phyloP scores from a whole-genome alignment of 2,797 vertebrate genomes.

The Lates japonicus region DNA sequence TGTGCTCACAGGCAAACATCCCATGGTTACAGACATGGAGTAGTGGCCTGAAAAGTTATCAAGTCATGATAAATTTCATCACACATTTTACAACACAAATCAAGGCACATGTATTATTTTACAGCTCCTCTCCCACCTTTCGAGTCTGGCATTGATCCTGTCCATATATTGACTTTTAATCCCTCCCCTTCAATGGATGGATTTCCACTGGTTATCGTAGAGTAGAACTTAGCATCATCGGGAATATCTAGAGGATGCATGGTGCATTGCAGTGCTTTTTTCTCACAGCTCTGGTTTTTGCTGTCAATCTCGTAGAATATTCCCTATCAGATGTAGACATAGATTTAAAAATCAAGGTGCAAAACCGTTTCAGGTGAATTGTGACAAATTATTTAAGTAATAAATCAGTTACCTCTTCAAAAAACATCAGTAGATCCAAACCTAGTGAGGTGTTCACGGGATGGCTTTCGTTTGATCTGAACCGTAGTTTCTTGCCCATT shows the following conservation, averaged over 20 bases:
- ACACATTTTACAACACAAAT: not conserved
- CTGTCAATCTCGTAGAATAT: slow-evolving; percentile 85
- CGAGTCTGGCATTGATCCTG: slow-evolving; percentile 62
- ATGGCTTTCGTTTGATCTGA: slow-evolving; percentile 77
- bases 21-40: slow-evolving; percentile 73
- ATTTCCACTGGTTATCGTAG: slow-evolving; percentile 63
- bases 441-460: slow-evolving; percentile 64
- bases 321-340: slow-evolving; percentile 63
- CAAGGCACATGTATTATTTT: not conserved
- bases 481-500: slow-evolving; percentile 79
- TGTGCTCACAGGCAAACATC: slow-evolving; percentile 78
- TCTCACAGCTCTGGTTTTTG: slow-evolving; percentile 86
- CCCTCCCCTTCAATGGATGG: slow-evolving; percentile 79
- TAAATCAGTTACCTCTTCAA: slow-evolving; percentile 78
- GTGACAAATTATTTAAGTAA: not conserved
- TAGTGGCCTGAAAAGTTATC: slow-evolving; percentile 69
- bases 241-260: slow-evolving; percentile 83
- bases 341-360: not conserved
- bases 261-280: slow-evolving; percentile 77
- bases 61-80: not conserved
- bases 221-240: slow-evolving; percentile 59
- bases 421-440: slow-evolving; percentile 84
- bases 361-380: not conserved
- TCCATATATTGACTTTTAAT: slow-evolving; percentile 78
- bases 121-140: slow-evolving; percentile 63